Evolutionary conservation across 2,888 invertebrate genomes (phyloP), one percentile per base, ranked within the genome.

Genomic region (Tipula confusa): DNA sequence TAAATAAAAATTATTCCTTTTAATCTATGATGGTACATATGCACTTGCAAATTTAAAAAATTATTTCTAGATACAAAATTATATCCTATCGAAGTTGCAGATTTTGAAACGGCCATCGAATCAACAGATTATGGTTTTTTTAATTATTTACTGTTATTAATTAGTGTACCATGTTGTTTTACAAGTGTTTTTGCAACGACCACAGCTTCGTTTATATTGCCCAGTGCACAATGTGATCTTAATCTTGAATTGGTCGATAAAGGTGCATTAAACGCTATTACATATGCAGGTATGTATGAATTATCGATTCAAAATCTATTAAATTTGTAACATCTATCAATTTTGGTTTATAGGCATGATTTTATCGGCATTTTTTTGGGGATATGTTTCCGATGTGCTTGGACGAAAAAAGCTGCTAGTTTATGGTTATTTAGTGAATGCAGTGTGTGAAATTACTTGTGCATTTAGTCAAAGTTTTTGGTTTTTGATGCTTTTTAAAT

Each of bases 221-320:
- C 95, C 0, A 92, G 93, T 38, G 94, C 95, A 0, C 93, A 94
- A 88, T 95, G 95, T 86, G 94, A 95, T 86, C 91, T 96, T 86
- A 88, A 92, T 38, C 90, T 95, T 79, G 92, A 92, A 0, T 88
- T 94, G 7, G 87, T 93, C 29, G 92, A 94, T 83, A 95, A 95
- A 90, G 95, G 95, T 2, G 89, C 93, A 0, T 89, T 95, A 0
- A 93, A 93, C 84, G 93, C 93, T 0, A 92, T 93, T 84, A 93
- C 94, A 3, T 95, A 95, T 89, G 91, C 93, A 87, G 95, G 95
- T 93, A 88, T 86, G n/a, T n/a, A n/a, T n/a, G n/a, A n/a, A n/a
- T n/a, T n/a, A n/a, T n/a, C n/a, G n/a, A n/a, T n/a, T n/a, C n/a
- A n/a, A 85, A 85, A 81, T 84, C 79, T 36, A n/a, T 83, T 29